Percentiles rank a stretch among this genome's conserved stretches.
These are phyloP conservation scores for Gallirallus australis DNA, from an alignment of 2,797 vertebrate genomes.

Conservation along the genomic window DNA sequence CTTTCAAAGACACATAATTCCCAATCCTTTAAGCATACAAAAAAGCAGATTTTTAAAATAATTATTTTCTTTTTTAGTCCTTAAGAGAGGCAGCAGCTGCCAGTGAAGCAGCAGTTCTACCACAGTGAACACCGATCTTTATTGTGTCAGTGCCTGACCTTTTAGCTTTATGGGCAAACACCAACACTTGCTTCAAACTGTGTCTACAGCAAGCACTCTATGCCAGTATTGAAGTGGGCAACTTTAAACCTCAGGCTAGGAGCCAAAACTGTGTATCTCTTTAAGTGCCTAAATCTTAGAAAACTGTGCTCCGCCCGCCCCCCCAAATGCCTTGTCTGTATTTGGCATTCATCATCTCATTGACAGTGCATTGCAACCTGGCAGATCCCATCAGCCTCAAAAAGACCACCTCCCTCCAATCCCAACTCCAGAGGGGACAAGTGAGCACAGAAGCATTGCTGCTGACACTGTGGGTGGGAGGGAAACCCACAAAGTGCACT, in stretches of 20 bases:
- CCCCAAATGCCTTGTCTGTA: slow-evolving; percentile 8
- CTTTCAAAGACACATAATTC: background rate
- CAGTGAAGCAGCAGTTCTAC: background rate
- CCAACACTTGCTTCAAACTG: background rate
- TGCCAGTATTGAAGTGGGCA: background rate
- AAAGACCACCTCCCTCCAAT: background rate
- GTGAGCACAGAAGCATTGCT: accelerated
- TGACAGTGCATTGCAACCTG: background rate
- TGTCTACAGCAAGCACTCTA: background rate
- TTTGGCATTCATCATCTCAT: slow-evolving; percentile 18
- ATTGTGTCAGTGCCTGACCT: background rate
- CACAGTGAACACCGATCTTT: background rate
- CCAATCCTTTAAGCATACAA: background rate
- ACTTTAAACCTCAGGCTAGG: slow-evolving; percentile 13
- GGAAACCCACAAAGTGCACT: background rate
- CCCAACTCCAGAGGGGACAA: background rate
- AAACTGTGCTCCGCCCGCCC: background rate
- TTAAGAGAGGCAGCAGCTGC: background rate
- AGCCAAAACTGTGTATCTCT: background rate
- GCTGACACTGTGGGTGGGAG: accelerated
- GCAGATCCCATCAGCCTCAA: background rate
- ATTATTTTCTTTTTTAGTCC: background rate
- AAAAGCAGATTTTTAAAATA: background rate
- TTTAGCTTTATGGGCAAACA: background rate
- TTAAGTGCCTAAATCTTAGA: slow-evolving; percentile 24